Evolutionary conservation across 2,797 vertebrate species (phyloP).

Genomic region (Sternotherus odoratus): DNA sequence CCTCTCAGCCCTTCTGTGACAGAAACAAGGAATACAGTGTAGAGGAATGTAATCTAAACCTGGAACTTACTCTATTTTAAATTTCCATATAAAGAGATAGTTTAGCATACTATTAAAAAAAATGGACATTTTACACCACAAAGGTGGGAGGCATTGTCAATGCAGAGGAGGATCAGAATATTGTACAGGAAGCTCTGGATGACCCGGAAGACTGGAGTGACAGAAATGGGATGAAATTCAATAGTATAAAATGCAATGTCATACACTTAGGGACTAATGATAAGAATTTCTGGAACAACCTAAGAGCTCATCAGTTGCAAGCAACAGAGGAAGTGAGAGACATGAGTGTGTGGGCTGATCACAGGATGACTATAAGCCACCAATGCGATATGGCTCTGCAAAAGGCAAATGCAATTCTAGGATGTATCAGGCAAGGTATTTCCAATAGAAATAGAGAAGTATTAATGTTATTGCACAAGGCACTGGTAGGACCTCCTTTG

Average conservation of each 20-base stretch:
- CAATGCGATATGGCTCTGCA: neutral
- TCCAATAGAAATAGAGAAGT: neutral
- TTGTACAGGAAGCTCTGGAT: neutral
- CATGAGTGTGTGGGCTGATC: neutral
- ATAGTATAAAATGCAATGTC: neutral
- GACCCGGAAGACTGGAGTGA: neutral
- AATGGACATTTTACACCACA: neutral
- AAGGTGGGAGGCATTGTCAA: neutral
- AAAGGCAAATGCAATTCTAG: neutral
- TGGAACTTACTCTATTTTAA: neutral
- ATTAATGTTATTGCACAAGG: neutral
- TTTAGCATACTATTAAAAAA: neutral
- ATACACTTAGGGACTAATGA: neutral
- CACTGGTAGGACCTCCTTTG: neutral
- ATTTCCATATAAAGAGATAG: neutral
- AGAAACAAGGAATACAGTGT: neutral
- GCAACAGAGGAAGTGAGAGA: neutral
- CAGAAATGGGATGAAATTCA: neutral
- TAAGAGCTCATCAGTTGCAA: neutral
- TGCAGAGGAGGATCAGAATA: neutral
- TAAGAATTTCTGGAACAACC: neutral
- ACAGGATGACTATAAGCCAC: neutral
- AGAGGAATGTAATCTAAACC: neutral
- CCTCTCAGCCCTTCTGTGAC: neutral
- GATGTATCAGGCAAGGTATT: neutral